Conservation (phyloP, 2,113 vertebrate genomes). For the Tetraodon nigroviridis region DNA sequence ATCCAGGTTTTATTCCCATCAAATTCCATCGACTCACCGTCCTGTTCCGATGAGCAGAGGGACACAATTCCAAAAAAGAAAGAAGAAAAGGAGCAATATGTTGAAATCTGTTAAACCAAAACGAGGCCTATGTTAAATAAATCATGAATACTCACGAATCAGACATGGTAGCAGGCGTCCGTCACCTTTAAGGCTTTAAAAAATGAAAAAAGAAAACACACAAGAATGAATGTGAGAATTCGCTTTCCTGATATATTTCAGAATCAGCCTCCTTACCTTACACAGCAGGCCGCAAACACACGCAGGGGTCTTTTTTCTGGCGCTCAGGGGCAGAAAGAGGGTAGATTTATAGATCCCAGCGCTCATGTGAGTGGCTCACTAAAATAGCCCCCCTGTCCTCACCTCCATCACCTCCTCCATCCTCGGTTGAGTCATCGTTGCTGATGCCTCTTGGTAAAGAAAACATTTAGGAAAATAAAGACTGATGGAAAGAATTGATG, state of each 20-base stretch:
- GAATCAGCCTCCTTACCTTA: conserved; percentile 53
- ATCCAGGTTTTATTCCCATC: not conserved
- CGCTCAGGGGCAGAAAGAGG: conserved; percentile 40
- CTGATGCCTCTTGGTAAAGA: not conserved
- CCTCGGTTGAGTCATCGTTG: conserved; percentile 43
- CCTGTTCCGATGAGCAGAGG: conserved; percentile 19
- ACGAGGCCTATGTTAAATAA: not conserved
- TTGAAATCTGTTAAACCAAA: not conserved
- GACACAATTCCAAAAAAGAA: conserved; percentile 15
- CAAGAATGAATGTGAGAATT: not conserved
- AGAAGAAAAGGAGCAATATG: conserved; percentile 12
- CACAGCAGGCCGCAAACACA: conserved; percentile 24
- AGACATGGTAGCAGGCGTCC: conserved; percentile 62
- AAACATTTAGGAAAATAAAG: no score
- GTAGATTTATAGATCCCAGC: conserved; percentile 64
- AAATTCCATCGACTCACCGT: conserved; percentile 42
- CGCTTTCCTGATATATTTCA: not conserved
- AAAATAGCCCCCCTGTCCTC: conserved; percentile 66
- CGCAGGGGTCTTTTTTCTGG: conserved; percentile 40
- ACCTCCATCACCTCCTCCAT: conserved; percentile 26
- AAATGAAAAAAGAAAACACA: not conserved
- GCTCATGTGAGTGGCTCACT: conserved; percentile 67
- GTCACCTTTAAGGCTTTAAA: conserved; percentile 13
- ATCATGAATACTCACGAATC: conserved; percentile 59
- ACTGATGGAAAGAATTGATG: no score